Percentiles rank a stretch among this genome's conserved stretches.
Conservation (phyloP, 1,140 invertebrate genomes). For the Drosophila arizonae region DNA sequence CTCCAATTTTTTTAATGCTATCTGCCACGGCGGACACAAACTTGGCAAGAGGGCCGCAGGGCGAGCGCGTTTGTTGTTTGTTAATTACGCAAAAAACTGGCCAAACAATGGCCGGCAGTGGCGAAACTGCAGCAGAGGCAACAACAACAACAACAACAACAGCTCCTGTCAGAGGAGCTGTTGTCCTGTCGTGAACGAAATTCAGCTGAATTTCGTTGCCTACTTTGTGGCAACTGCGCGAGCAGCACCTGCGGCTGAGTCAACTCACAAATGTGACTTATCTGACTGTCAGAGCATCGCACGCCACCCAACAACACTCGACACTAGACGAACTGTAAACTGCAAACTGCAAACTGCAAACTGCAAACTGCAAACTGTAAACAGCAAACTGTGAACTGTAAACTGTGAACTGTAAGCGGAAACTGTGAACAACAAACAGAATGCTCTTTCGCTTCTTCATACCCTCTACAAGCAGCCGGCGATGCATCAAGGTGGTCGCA, state of each 20-base stretch:
- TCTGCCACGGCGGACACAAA: background rate
- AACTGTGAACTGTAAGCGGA: slow-evolving; percentile 1
- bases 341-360: background rate
- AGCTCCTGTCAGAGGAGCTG: too few species aligned
- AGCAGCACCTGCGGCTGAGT: slow-evolving; percentile 39
- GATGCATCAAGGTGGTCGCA: too few species aligned
- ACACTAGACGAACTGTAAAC: background rate
- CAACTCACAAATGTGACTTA: slow-evolving; percentile 42
- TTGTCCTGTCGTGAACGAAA: too few species aligned
- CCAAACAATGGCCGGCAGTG: slow-evolving; percentile 20
- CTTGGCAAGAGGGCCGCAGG: slow-evolving; percentile 13
- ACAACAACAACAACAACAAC: background rate
- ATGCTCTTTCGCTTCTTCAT: background rate
- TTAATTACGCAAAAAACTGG: slow-evolving; percentile 43
- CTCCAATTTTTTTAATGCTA: slow-evolving; percentile 6
- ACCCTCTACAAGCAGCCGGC: background rate
- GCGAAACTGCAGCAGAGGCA: slow-evolving; percentile 1
- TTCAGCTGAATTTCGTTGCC: slow-evolving; percentile 23
- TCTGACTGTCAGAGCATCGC: slow-evolving; percentile 14
- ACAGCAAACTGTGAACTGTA: slow-evolving; percentile 9
- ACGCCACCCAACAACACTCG: slow-evolving; percentile 5
- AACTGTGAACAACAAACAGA: slow-evolving; percentile 8
- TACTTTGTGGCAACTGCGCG: slow-evolving; percentile 21
- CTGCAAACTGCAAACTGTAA: slow-evolving; percentile 7
- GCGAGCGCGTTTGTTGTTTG: slow-evolving; percentile 27